Evolutionary conservation across 1,140 invertebrate genomes (phyloP), one percentile per base, ranked within the genome.

Genomic region (Philotrypesis tridentata): DNA sequence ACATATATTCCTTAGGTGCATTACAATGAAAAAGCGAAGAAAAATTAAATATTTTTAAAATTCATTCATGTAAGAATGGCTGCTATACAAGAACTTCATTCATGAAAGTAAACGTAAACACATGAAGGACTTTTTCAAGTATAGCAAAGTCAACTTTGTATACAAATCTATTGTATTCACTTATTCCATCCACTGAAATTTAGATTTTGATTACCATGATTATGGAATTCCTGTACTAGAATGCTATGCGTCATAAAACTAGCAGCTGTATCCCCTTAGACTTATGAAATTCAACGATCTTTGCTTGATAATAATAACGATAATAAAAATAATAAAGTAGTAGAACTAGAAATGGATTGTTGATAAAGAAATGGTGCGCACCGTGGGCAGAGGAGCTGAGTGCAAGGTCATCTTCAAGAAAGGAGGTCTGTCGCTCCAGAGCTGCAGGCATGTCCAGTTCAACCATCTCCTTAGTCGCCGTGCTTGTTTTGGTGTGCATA

Each of bases 401-500:
- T 12, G 86, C 86, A 78, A 87, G 83, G 83, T 87, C 85, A 29
- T 87, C 86, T 71, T 87, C 85, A 27, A 87, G 82, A 70, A 85
- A 83, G 9, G 85, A 87, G n/a, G 67, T 76, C 63, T 85, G 80
- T 33, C 82, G 83, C n/a, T 77, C 67, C 17, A 76, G 23, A 17
- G 83, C 82, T 37, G 84, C 63, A 14, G 80, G 43, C 61, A 84
- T 79, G 29, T 82, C 75, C 21, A 84, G 48, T 33, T 80, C 82
- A n/a, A 81, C 74, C 31, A 84, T 76, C 43, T 85, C 82, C 12
- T 82, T 79, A 40, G 71, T 40, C n/a, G 81, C 67, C 74, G 81
- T 83, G 74, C 81, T 86, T 12, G 37, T 72, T 33, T 78, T 55
- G 0, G 71, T 78, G 17, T 48, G 68, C 80, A 82, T 82, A 3